phyloP scores from a whole-genome alignment of 2,797 vertebrate genomes.

The Crax fasciolata region DNA sequence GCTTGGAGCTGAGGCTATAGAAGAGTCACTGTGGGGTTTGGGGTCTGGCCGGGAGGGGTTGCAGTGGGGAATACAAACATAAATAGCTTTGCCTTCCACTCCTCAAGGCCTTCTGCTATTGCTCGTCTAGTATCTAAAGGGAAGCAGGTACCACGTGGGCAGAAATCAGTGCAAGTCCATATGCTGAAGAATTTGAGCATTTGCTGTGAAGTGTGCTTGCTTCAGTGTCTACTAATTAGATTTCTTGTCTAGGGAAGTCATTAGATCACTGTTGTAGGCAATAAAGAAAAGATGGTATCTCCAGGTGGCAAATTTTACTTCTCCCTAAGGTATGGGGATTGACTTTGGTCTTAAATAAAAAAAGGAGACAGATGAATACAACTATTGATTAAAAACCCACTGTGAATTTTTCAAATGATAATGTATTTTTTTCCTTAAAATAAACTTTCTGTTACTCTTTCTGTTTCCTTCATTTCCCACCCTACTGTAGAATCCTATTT shows the following conservation, averaged over 20 bases:
- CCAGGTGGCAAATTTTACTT: neutral
- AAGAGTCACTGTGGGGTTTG: too few species aligned
- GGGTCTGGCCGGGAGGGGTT: neutral
- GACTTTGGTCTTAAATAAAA: neutral
- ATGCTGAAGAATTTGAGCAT: neutral
- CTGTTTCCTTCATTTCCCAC: constrained; percentile 1
- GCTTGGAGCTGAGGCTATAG: too few species aligned
- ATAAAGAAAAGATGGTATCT: neutral
- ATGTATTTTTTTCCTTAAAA: constrained; percentile 19
- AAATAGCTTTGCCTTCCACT: neutral
- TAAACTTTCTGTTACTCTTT: neutral
- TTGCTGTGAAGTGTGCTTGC: neutral
- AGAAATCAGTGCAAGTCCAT: neutral
- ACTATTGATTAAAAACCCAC: neutral
- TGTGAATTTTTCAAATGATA: neutral
- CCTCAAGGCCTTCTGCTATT: neutral
- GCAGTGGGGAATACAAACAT: neutral
- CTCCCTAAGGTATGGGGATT: neutral
- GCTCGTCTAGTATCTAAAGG: neutral
- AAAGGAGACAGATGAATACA: neutral
- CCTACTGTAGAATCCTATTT: neutral
- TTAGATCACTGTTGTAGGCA: neutral
- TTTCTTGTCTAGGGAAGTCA: neutral
- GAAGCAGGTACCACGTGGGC: neutral
- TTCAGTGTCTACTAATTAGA: neutral